Evolutionary conservation across 2,888 invertebrate species (phyloP), one percentile per base, ranked within the genome.

Genomic region (Phyllotreta cruciferae): DNA sequence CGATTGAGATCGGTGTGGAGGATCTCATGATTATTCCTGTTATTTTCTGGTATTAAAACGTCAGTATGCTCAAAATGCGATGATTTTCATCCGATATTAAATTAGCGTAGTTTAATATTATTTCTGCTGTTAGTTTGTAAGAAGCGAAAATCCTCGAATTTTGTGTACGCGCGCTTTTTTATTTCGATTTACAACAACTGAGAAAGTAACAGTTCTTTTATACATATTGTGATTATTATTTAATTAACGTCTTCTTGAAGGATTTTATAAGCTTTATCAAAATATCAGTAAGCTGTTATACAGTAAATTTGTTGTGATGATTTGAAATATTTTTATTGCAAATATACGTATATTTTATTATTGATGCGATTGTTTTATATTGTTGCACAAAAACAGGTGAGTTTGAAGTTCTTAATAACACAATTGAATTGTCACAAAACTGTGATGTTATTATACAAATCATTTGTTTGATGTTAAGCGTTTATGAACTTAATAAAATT

Each of bases 321-420:
- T 47, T 47, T 47, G 34, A 49, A 35, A 24, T 24, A 24, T 52
- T 52, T 52, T 52, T 37, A 52, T 37, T 52, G 13, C 37, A 52
- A 52, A 37, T 52, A 52, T 52, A 52, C 39, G n/a, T n/a, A n/a
- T n/a, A n/a, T 44, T 36, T 44, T 56, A n/a, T 11, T 45, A 24
- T 37, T 37, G 38, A 56, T 49, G 49, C 42, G 14, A 47, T 38
- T 24, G 38, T 39, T 47, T 44, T 47, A 13, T 35, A 37, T 42
- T 3, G 34, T 37, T 58, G 14, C n/a, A 24, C 37, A 58, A 39
- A 36, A 47, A 11, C 34, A 37, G 24, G 24, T 24, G 24, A 24
- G 24, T 24, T 24, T 24, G 24, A 24, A 24, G 24, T 24, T 24
- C 24, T 24, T 24, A 24, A 24, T 24, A 24, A 24, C 24, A 24